A percentile compares a stretch with the other conserved stretches of the same genome.
phyloP scores from a whole-genome alignment of 2,888 invertebrate genomes.

The Diachrysia chrysitis region DNA sequence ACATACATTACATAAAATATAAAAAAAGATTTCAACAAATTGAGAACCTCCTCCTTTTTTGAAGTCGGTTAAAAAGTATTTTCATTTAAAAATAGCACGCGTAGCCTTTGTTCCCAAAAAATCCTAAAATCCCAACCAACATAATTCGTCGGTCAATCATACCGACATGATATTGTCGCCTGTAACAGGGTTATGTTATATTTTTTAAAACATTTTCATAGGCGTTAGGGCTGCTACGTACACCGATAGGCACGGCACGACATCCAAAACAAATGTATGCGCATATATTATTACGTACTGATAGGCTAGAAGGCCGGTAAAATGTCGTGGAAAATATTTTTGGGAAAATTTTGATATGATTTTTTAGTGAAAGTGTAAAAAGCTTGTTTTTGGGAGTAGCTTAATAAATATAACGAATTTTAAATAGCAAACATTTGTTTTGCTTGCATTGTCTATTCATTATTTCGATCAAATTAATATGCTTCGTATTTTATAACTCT shows the following conservation, averaged over 20 bases:
- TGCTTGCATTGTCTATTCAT: neutral
- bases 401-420: neutral
- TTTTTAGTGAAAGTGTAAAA: neutral
- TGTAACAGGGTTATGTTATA: conserved; percentile 36
- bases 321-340: conserved; percentile 58
- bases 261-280: conserved; percentile 78
- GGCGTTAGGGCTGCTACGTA: conserved; percentile 62
- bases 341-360: neutral
- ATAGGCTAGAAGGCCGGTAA: conserved; percentile 65
- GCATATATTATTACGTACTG: conserved; percentile 76
- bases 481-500: too few relatives aligned
- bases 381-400: neutral
- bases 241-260: conserved; percentile 63
- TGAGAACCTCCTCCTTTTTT: too few relatives aligned
- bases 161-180: conserved; percentile 30
- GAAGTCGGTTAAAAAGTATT: neutral
- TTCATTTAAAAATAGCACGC: neutral
- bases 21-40: too few relatives aligned
- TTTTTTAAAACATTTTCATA: conserved; percentile 60
- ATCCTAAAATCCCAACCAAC: conserved; percentile 12
- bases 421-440: neutral
- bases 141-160: conserved; percentile 33
- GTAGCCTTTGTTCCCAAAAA: neutral
- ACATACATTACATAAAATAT: too few relatives aligned
- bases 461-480: too few relatives aligned